Base-by-base conservation (phyloP, 2,797 vertebrate genomes). In the Silurus lanzhouensis region DNA sequence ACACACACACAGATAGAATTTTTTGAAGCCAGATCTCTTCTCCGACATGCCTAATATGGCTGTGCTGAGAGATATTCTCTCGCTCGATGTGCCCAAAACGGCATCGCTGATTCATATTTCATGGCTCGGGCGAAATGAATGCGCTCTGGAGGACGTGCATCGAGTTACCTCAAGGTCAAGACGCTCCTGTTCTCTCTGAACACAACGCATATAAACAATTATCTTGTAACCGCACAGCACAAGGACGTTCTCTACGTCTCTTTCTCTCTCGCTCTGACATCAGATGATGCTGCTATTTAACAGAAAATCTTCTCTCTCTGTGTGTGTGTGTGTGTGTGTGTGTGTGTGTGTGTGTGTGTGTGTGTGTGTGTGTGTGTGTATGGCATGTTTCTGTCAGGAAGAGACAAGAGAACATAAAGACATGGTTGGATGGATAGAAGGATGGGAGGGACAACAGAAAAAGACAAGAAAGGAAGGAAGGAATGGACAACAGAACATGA, bases 131-230 rank as follows among this genome's bases (percentile, higher is more conserved):
- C 15, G 64, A 89, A 89, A 84, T 63, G 6, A 80, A 84, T 60
- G 74, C 63, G 20, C 83, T 84, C 48, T 63, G 67, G 13, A 86
- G 67, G 70, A 76, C 75, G n/a, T 83, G 87, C 67, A 87, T 87
- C 70, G 61, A 81, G 81, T 81, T 81, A 81, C 76, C 84, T 67
- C 70, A 89, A 83, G 74, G 82, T 86, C 82, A 86, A 79, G 15
- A 68, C 19, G 14, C 64, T 79, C 71, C 66, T 80, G 75, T 66
- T 84, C 25, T 31, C 66, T 52, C 79, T 57, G n/a, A 25, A 14
- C 55, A 52, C 78, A 64, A 76, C 27, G 27, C 46, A 55, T 31
- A 77, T 52, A 79, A 19, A 48, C 52, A 84, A 75, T 82, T 86
- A 55, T 82, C 71, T 46, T 2, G 71, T 81, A 64, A 85, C 22